Evolutionary conservation across 1,140 invertebrate species (phyloP).

Genomic region (Penaeus indicus): DNA sequence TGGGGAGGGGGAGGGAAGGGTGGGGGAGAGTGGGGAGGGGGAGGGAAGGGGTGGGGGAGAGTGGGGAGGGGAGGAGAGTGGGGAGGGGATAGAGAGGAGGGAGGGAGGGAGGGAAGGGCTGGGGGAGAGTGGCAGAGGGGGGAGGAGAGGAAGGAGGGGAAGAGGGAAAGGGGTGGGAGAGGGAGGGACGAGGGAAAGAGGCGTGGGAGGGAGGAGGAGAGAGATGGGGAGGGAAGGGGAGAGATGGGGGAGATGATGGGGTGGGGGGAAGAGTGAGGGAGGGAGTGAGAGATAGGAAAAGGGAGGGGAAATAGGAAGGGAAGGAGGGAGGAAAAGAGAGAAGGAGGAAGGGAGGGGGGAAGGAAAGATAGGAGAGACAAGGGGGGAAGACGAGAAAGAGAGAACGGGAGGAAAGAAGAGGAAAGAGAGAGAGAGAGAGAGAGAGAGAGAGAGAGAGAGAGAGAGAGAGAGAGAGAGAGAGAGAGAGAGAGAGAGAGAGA

Average conservation of each 20-base stretch:
- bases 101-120: neutral
- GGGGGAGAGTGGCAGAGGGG: neutral
- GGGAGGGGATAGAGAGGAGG: neutral
- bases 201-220: neutral
- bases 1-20: neutral
- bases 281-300: neutral
- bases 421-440: neutral
- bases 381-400: neutral
- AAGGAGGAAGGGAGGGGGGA: slow-evolving; percentile 2
- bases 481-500: too few species aligned
- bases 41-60: neutral
- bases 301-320: neutral
- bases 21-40: too few species aligned
- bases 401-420: too few species aligned
- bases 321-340: slow-evolving; percentile 10
- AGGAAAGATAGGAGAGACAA: too few species aligned
- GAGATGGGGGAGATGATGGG: neutral
- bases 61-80: neutral
- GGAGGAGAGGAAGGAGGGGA: too few species aligned
- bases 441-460: neutral
- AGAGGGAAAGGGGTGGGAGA: neutral
- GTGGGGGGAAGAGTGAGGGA: neutral
- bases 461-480: too few species aligned
- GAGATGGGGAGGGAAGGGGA: neutral
- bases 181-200: too few species aligned